Conservation (phyloP, 2,888 invertebrate genomes). For the Ametastegia equiseti region DNA sequence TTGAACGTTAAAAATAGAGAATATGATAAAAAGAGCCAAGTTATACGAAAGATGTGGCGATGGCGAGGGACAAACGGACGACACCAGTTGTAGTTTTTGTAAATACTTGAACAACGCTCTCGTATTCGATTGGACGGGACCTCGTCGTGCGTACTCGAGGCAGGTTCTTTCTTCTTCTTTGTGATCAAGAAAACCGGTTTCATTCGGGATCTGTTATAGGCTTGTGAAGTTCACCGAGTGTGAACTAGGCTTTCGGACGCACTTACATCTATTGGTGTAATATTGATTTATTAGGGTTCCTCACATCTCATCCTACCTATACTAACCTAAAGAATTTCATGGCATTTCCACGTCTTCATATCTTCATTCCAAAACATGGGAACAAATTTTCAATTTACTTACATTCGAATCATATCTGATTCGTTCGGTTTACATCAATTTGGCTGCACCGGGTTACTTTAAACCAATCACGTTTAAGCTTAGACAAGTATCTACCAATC, state of each 20-base stretch:
- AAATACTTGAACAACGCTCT: slow-evolving; percentile 36
- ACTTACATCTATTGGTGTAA: slow-evolving; percentile 52
- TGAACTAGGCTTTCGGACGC: slow-evolving; percentile 62
- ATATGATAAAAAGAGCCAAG: background rate
- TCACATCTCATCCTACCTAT: background rate
- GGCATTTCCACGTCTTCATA: background rate
- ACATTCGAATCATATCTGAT: background rate
- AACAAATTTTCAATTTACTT: background rate
- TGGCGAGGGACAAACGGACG: slow-evolving; percentile 9
- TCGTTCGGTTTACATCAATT: too few species aligned
- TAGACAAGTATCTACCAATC: too few species aligned
- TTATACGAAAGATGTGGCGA: too few species aligned
- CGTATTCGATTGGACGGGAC: slow-evolving; percentile 33
- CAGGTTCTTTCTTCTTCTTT: slow-evolving; percentile 59
- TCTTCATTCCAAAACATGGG: background rate
- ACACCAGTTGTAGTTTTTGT: slow-evolving; percentile 27
- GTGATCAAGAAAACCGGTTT: slow-evolving; percentile 70
- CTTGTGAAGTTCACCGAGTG: slow-evolving; percentile 69
- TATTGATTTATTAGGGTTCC: slow-evolving; percentile 48
- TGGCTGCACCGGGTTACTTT: too few species aligned
- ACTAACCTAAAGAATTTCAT: slow-evolving; percentile 9
- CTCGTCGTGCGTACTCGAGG: slow-evolving; percentile 42
- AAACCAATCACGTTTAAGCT: too few species aligned
- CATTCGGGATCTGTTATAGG: slow-evolving; percentile 65
- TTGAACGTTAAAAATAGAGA: slow-evolving; percentile 31